phyloP scores from a whole-genome alignment of 1,140 invertebrate species.

The Centruroides sculpturatus region DNA sequence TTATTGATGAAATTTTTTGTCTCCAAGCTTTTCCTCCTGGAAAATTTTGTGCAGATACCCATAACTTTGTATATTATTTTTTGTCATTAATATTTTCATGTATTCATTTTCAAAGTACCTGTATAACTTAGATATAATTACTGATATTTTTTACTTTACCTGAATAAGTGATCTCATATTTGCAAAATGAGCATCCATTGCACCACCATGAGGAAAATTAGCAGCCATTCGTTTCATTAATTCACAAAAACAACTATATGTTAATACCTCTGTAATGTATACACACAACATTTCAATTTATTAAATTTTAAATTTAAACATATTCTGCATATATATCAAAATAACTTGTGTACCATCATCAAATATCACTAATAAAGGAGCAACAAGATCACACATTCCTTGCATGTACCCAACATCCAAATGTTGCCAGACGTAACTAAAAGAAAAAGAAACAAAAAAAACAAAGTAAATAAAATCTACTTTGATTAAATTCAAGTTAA shows the following conservation, averaged over 20 bases:
- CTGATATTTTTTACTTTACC: conserved; percentile 18
- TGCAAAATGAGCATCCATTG: conserved; percentile 88
- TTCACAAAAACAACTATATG: conserved; percentile 78
- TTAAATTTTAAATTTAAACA: not conserved
- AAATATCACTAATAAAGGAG: conserved; percentile 79
- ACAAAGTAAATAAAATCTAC: not conserved
- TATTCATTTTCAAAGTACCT: too few relatives aligned
- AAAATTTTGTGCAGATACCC: too few relatives aligned
- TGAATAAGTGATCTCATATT: conserved; percentile 68
- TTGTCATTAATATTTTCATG: too few relatives aligned
- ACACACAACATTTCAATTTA: not conserved
- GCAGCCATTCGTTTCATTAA: conserved; percentile 77
- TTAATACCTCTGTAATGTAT: conserved; percentile 50
- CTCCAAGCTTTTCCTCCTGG: too few relatives aligned
- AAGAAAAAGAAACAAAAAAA: conserved; percentile 8
- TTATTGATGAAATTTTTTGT: too few relatives aligned
- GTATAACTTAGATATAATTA: too few relatives aligned
- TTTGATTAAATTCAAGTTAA: not conserved
- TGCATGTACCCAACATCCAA: conserved; percentile 78
- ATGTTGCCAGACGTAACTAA: conserved; percentile 84
- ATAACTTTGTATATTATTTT: too few relatives aligned
- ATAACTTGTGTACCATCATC: conserved; percentile 46
- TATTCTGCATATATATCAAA: not conserved
- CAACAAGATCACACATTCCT: conserved; percentile 90
- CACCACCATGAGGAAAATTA: conserved; percentile 84